Percentiles rank a stretch among this genome's conserved stretches.
These are phyloP conservation scores for Lycia hirtaria DNA, from an alignment of 2,888 invertebrate species.

Conservation along the genomic window DNA sequence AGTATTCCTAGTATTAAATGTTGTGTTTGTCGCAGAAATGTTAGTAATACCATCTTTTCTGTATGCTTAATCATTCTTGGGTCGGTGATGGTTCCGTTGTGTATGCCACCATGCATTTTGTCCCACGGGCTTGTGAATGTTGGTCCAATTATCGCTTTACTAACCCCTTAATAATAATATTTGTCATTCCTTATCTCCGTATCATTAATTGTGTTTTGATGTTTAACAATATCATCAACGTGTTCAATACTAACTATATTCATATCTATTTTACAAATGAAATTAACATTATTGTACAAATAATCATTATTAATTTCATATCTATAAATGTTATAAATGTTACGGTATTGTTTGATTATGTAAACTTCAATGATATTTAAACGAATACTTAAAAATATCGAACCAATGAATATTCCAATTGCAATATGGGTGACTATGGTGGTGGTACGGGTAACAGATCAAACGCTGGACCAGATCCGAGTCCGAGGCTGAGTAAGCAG, in stretches of 20 bases:
- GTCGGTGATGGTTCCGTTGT: constrained; percentile 79
- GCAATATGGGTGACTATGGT: constrained; percentile 46
- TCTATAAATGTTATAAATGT: too few species aligned
- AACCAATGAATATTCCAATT: background rate
- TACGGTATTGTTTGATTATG: too few species aligned
- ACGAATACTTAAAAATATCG: background rate
- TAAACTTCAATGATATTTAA: too few species aligned
- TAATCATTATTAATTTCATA: background rate
- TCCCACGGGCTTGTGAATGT: constrained; percentile 61
- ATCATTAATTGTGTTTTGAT: constrained; percentile 4
- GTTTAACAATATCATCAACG: background rate
- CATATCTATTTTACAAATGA: too few species aligned
- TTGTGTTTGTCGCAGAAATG: constrained; percentile 40
- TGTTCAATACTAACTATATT: background rate
- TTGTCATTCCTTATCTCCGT: constrained; percentile 3
- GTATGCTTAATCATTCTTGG: constrained; percentile 85
- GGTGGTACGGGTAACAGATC: constrained; percentile 69
- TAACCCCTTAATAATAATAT: constrained; percentile 41
- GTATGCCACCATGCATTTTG: constrained; percentile 69
- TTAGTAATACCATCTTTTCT: constrained; percentile 74
- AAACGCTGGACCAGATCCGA: constrained; percentile 83
- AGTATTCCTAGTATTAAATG: constrained; percentile 32
- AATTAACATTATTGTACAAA: background rate
- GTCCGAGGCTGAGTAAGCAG: constrained; percentile 87
- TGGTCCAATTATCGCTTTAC: constrained; percentile 49